Evolutionary conservation across 2,888 invertebrate genomes (phyloP), one percentile per base, ranked within the genome.

Genomic region (Drosophila imparisetae): DNA sequence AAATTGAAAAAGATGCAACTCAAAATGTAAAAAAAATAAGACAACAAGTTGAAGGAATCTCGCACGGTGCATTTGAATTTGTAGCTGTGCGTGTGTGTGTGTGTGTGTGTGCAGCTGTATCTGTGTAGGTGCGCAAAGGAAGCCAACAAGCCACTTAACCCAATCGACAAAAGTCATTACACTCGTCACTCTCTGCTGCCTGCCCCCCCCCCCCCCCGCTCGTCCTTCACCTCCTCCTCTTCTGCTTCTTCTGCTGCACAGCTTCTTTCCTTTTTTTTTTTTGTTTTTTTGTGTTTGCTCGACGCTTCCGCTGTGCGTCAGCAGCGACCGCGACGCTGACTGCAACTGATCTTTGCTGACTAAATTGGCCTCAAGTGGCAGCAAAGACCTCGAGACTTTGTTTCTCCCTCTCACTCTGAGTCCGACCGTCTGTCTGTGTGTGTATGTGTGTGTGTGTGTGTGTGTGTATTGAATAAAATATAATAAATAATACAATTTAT

Each of bases 101-200:
- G 70, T 64, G 45, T 53, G 63, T 57, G 50, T 54, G 61, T 55
- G 67, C 71, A 59, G 60, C 50, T 48, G 73, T 70, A 30, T 76
- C 49, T 76, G 83, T 78, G 80, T 73, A 76, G 74, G 81, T 72
- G 84, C 72, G 72, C 71, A 71, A 86, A 84, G 83, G 89, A 86
- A 83, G 89, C 84, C 90, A 91, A 91, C 90, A 89, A 91, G 90
- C 90, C 91, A 91, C 91, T 91, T 91, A 91, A 91, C 91, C 91
- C 91, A 91, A 91, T 91, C 91, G 91, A 89, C 91, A 91, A 91
- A 92, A 92, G 91, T 90, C 92, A 91, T 91, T 91, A 91, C 91
- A 91, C 91, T 91, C 91, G 86, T 89, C 91, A 91, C 90, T 81
- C 80, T 80, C 85, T 63, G 61, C 64, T 54, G 58, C 53, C 60